A percentile compares a stretch with the other conserved stretches of the same genome.
Evolutionary conservation across 2,888 invertebrate species (phyloP).

Genomic region (Nomada fabriciana): DNA sequence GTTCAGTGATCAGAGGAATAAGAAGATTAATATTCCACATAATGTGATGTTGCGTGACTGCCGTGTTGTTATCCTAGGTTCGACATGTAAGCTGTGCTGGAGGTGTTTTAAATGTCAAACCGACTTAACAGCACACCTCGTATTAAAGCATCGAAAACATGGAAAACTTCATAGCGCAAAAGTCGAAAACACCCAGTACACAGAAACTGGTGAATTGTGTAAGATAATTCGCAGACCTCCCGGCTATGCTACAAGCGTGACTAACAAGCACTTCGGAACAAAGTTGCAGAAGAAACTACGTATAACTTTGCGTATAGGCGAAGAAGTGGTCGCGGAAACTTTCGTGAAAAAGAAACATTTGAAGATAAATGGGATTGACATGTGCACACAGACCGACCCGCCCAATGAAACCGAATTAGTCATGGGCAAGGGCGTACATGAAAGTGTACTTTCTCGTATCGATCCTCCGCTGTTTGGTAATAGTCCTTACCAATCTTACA

Average conservation of each 20-base stretch:
- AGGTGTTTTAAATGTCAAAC: conserved; percentile 72
- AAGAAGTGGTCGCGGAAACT: conserved; percentile 67
- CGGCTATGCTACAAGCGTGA: background rate
- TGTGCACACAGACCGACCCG: conserved; percentile 20
- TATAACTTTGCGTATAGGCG: conserved; percentile 71
- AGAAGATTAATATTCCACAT: conserved; percentile 15
- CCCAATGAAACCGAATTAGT: background rate
- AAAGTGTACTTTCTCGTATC: conserved; percentile 40
- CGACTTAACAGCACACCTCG: conserved; percentile 66
- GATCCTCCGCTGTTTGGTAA: conserved; percentile 40
- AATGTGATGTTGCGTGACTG: conserved; percentile 66
- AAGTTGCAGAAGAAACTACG: conserved; percentile 14
- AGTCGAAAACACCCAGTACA: background rate
- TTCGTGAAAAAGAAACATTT: conserved; percentile 69
- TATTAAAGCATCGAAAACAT: conserved; percentile 51
- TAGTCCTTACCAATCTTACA: conserved; percentile 39
- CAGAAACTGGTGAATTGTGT: background rate
- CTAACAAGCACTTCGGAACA: background rate
- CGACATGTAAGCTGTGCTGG: conserved; percentile 70
- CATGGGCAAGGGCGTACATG: conserved; percentile 1
- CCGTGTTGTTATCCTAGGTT: conserved; percentile 69
- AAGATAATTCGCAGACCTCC: background rate
- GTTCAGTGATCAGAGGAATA: background rate
- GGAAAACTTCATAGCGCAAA: background rate
- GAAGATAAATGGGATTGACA: background rate